Evolutionary conservation across 2,888 invertebrate species (phyloP).

Genomic region (Coremacera marginata): DNA sequence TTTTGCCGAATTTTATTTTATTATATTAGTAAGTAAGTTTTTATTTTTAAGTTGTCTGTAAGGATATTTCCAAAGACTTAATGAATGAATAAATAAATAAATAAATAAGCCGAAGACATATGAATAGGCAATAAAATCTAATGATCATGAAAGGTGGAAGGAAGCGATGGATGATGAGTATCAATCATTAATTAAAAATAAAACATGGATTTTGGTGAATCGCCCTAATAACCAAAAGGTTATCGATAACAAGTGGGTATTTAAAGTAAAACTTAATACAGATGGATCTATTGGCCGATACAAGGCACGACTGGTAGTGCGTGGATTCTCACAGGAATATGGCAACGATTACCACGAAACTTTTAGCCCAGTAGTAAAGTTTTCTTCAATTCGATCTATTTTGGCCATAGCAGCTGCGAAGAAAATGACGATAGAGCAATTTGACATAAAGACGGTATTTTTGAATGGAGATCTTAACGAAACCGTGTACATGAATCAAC

Average conservation of each 20-base stretch:
- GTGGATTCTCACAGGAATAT: no score
- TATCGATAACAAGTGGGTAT: neutral
- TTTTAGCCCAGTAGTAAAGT: no score
- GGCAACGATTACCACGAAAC: no score
- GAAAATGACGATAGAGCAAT: neutral
- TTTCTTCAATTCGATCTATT: no score
- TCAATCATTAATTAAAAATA: conserved; percentile 19
- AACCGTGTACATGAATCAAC: neutral
- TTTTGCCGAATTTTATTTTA: no score
- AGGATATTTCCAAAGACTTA: no score
- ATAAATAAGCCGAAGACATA: conserved; percentile 7
- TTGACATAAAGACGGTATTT: neutral
- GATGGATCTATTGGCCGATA: neutral
- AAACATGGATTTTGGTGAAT: no score
- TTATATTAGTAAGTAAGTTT: no score
- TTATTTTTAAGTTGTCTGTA: no score
- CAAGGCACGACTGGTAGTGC: neutral
- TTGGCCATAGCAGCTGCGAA: neutral
- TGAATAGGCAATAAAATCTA: conserved; percentile 20
- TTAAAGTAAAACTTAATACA: neutral
- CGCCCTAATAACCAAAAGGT: no score
- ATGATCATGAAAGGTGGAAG: conserved; percentile 38
- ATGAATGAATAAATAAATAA: no score
- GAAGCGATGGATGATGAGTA: conserved; percentile 38
- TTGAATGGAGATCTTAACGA: neutral